Evolutionary conservation across 1,140 invertebrate genomes (phyloP).

Genomic region (Drosophila nebulosa): DNA sequence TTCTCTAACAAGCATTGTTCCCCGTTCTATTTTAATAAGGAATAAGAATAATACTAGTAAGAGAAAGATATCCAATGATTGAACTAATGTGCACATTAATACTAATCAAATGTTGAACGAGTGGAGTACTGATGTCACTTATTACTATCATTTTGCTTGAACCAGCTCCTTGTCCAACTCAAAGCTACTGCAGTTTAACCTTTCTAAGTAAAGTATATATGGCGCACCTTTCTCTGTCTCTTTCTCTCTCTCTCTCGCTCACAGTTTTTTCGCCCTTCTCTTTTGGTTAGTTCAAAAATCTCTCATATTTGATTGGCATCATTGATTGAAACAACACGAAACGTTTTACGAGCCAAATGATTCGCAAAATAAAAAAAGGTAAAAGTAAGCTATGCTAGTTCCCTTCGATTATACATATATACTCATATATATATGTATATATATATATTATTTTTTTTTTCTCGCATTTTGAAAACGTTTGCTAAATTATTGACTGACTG

Average conservation of each 20-base stretch:
- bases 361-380: conserved; percentile 56
- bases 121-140: not conserved
- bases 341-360: conserved; percentile 66
- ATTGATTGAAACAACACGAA: conserved; percentile 78
- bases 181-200: not conserved
- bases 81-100: not conserved
- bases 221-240: not conserved
- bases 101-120: not conserved
- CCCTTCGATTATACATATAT: not conserved
- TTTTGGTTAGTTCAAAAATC: conserved; percentile 50
- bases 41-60: not conserved
- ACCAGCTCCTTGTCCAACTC: not conserved
- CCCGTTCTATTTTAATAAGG: not conserved
- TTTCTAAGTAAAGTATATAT: not conserved
- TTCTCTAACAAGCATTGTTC: not conserved
- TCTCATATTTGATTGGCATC: conserved; percentile 73
- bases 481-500: conserved; percentile 45
- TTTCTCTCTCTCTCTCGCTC: no score
- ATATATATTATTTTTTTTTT: not conserved
- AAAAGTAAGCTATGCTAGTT: conserved; percentile 43
- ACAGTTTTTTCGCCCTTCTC: no score
- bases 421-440: not conserved
- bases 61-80: not conserved
- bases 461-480: conserved; percentile 15
- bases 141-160: not conserved